Conservation (phyloP, 2,113 vertebrate species). For the Hippocampus barbouri region DNA sequence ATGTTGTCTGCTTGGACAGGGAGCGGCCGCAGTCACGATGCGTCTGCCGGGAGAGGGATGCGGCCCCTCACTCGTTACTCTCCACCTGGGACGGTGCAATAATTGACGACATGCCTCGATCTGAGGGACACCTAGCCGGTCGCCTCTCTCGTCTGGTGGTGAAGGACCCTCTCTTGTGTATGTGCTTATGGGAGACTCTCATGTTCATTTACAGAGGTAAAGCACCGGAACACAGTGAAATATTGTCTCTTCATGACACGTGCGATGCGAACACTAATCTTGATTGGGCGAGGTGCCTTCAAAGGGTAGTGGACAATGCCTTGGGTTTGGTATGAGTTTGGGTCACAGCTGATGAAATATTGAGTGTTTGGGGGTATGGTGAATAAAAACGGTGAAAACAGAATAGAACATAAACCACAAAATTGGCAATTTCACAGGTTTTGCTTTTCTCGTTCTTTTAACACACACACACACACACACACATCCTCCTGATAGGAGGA, state of each 20-base stretch:
- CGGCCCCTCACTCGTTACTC: slow-evolving; percentile 76
- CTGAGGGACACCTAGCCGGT: slow-evolving; percentile 65
- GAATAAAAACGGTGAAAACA: too few relatives aligned
- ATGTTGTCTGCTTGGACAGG: slow-evolving; percentile 45
- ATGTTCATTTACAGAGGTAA: slow-evolving; percentile 97
- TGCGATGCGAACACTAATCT: not conserved
- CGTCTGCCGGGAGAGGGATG: slow-evolving; percentile 65
- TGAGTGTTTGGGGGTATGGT: too few relatives aligned
- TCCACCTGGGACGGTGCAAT: slow-evolving; percentile 68
- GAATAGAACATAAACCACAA: not conserved
- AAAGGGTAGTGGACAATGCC: not conserved
- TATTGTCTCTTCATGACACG: not conserved
- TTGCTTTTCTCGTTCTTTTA: not conserved
- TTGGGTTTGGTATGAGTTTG: not conserved
- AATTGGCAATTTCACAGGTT: not conserved
- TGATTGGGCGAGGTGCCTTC: not conserved
- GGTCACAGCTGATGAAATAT: not conserved
- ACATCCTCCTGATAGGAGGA: not conserved
- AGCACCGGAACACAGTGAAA: not conserved
- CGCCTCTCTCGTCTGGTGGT: slow-evolving; percentile 82
- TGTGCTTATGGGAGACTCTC: slow-evolving; percentile 86
- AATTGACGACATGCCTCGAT: slow-evolving; percentile 48
- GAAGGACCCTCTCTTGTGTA: slow-evolving; percentile 84
- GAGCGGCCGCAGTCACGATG: slow-evolving; percentile 66
- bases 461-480: not conserved